phyloP scores from a whole-genome alignment of 2,113 vertebrate genomes.

The Okapia johnstoni region DNA sequence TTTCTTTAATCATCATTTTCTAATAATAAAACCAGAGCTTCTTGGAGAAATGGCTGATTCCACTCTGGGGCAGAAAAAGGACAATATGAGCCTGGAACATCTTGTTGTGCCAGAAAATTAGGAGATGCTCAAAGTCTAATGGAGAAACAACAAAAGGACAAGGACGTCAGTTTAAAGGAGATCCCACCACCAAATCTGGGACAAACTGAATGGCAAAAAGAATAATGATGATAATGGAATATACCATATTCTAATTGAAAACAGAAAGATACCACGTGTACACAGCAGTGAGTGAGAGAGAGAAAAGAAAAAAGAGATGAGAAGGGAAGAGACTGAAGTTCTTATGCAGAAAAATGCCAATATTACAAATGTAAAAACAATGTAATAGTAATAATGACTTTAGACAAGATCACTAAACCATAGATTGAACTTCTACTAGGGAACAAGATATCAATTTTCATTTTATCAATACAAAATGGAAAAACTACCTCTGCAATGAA shows the following conservation, averaged over 20 bases:
- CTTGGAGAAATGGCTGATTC: neutral
- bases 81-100: neutral
- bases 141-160: neutral
- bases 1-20: neutral
- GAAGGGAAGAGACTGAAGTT: neutral
- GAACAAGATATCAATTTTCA: neutral
- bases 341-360: neutral
- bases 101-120: neutral
- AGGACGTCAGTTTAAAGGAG: neutral
- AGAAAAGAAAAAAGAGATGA: accelerated
- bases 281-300: neutral
- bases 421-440: neutral
- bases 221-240: neutral
- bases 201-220: neutral
- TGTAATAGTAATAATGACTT: neutral
- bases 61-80: neutral
- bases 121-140: neutral
- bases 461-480: neutral
- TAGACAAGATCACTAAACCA: neutral
- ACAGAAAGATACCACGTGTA: neutral
- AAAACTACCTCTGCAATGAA: neutral
- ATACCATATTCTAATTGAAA: neutral
- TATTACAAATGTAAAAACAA: neutral
- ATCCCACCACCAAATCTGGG: neutral
- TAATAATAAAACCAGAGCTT: neutral